These are phyloP conservation scores for Seira sanloemensis DNA, from an alignment of 2,888 invertebrate species.

Conservation along the genomic window DNA sequence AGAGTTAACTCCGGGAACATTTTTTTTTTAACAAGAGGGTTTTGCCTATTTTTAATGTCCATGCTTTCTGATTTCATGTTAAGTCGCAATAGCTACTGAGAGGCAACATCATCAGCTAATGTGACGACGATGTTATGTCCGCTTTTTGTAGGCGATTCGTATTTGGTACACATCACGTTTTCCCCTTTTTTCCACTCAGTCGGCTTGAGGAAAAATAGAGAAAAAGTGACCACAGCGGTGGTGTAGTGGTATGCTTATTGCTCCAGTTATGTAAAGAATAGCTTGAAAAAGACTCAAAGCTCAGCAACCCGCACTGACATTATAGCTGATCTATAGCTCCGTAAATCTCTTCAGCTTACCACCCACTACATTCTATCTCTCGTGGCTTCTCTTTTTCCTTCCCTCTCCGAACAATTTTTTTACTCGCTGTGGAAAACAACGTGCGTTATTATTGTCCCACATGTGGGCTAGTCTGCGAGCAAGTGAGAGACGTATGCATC, in stretches of 20 bases:
- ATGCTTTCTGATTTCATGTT: constrained; percentile 41
- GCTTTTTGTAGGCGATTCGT: not conserved
- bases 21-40: not conserved
- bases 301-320: constrained; percentile 74
- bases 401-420: constrained; percentile 32
- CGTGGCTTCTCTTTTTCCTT: constrained; percentile 52
- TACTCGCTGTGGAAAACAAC: constrained; percentile 49
- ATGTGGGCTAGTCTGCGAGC: constrained; percentile 60
- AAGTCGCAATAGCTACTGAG: constrained; percentile 7
- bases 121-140: constrained; percentile 27
- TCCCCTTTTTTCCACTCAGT: constrained; percentile 30
- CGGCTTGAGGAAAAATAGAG: constrained; percentile 3
- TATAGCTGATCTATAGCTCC: constrained; percentile 74
- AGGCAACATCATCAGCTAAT: constrained; percentile 31
- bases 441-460: constrained; percentile 67
- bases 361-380: constrained; percentile 72
- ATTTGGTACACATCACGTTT: constrained; percentile 42
- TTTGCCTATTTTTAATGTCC: constrained; percentile 19
- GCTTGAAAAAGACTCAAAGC: constrained; percentile 67
- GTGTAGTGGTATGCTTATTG: constrained; percentile 10
- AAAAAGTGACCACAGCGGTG: constrained; percentile 22
- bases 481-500: constrained; percentile 60
- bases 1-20: not conserved
- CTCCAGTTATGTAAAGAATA: constrained; percentile 44
- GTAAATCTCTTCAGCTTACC: constrained; percentile 73